Conservation (phyloP, 2,888 invertebrate genomes). For the Tortricodes alternella region DNA sequence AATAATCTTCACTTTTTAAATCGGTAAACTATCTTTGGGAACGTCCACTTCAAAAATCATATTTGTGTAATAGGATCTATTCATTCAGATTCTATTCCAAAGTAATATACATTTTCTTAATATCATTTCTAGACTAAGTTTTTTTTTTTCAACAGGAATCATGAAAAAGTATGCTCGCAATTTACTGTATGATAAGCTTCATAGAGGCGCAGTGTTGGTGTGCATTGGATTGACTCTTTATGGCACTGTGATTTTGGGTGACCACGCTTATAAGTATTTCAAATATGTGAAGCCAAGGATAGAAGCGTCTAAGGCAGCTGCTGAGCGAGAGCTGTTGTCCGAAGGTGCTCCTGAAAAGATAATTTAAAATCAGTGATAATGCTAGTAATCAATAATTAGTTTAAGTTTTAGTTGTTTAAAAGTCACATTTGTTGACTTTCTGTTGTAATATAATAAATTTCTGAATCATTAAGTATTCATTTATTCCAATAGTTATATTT, state of each 20-base stretch:
- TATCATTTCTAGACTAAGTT: too few species aligned
- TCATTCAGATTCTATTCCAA: too few species aligned
- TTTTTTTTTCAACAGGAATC: slow-evolving; percentile 42
- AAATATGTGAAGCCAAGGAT: slow-evolving; percentile 69
- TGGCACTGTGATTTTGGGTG: slow-evolving; percentile 55
- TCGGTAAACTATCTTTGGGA: too few species aligned
- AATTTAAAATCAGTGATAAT: slow-evolving; percentile 42
- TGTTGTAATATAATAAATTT: slow-evolving; percentile 9
- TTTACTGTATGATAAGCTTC: slow-evolving; percentile 72
- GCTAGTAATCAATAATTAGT: slow-evolving; percentile 26
- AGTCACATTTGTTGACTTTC: not conserved
- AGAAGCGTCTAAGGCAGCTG: slow-evolving; percentile 57
- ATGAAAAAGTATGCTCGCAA: slow-evolving; percentile 74
- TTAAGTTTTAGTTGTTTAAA: slow-evolving; percentile 27
- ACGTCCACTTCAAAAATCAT: too few species aligned
- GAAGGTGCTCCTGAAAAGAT: slow-evolving; percentile 76
- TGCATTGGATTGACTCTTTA: slow-evolving; percentile 73
- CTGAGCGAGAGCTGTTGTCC: slow-evolving; percentile 69
- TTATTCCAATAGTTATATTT: not conserved
- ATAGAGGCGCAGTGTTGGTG: slow-evolving; percentile 68
- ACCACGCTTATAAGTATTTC: slow-evolving; percentile 70
- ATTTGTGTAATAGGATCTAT: too few species aligned
- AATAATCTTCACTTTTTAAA: too few species aligned
- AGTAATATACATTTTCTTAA: too few species aligned
- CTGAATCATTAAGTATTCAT: not conserved